Evolutionary conservation across 2,113 vertebrate genomes (phyloP), one percentile per base, ranked within the genome.

Genomic region (Cebus imitator): DNA sequence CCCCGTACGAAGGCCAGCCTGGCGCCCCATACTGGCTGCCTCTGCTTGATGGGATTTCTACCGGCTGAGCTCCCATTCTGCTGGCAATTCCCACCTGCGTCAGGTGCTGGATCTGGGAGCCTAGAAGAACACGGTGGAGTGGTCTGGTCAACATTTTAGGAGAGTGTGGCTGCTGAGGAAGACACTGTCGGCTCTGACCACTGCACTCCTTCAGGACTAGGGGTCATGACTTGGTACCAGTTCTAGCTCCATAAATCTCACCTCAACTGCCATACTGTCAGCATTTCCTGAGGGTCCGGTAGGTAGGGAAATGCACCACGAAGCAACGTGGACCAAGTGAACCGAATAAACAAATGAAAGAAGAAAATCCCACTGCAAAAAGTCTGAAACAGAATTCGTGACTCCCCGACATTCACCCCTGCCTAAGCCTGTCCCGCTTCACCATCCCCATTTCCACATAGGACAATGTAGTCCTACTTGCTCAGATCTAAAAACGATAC

Each of bases 101-200:
- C 96, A 99, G 99, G 98, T 99, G 99, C 97, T 99, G 99, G 97
- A 99, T 99, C 98, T 99, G 99, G 98, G 99, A 99, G 91, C 99
- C 99, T 99, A 96, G 95, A 98, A 97, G 72, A 97, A 89, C 57
- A 91, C 0, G 50, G 32, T 2, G 32, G 35, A 98, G 11, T 0
- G 16, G 9, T 23, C 37, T 1, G 5, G 90, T 97, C n/a, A 96
- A 61, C 8, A 6, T 6, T 5, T 35, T 0, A 3, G 40, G 43
- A 27, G 4, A 11, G 17, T 0, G 1, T 66, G 18, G 35, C 30
- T 58, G 16, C 43, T 0, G 0, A 3, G n/a, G 1, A 37, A 20
- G 35, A n/a, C 8, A 1, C 58, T 37, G 12, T 13, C 4, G 5
- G 48, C 37, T 66, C 76, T 43, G 70, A 50, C 37, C 75, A 13